phyloP scores from a whole-genome alignment of 2,113 vertebrate species.

The Rhinichthys klamathensis region DNA sequence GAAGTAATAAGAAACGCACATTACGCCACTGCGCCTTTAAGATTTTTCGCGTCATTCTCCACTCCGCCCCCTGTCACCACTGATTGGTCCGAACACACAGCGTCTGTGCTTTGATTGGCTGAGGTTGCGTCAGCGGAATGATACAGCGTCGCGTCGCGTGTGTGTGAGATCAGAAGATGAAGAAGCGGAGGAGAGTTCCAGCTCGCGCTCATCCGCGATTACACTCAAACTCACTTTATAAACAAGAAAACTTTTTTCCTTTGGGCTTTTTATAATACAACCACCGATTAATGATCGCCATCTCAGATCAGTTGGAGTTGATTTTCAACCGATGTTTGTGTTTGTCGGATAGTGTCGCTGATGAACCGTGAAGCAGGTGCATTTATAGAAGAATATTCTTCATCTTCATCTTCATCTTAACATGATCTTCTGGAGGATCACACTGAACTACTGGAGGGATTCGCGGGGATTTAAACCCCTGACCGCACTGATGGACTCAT shows the following conservation, averaged over 20 bases:
- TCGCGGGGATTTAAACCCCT: background rate
- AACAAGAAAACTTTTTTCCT: background rate
- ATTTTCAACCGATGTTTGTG: background rate
- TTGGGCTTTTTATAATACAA: background rate
- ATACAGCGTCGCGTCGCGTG: slow-evolving; percentile 46
- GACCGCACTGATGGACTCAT: background rate
- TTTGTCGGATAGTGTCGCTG: background rate
- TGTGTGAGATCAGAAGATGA: slow-evolving; percentile 24
- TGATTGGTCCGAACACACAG: slow-evolving; percentile 72
- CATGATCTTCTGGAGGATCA: slow-evolving; percentile 2
- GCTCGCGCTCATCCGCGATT: background rate
- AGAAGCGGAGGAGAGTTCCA: background rate
- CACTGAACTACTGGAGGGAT: background rate
- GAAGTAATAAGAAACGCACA: no score
- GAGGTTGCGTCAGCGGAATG: slow-evolving; percentile 51
- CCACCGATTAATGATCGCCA: no score
- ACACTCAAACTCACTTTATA: background rate
- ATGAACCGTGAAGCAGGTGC: background rate
- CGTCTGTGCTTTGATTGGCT: slow-evolving; percentile 72
- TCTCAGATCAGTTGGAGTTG: background rate
- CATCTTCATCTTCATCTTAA: background rate
- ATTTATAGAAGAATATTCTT: no score
- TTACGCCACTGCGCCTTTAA: background rate
- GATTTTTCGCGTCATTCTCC: slow-evolving; percentile 53
- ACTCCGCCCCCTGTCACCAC: slow-evolving; percentile 58